These are phyloP conservation scores for Hypena proboscidalis DNA, from an alignment of 2,888 invertebrate genomes.

Conservation along the genomic window DNA sequence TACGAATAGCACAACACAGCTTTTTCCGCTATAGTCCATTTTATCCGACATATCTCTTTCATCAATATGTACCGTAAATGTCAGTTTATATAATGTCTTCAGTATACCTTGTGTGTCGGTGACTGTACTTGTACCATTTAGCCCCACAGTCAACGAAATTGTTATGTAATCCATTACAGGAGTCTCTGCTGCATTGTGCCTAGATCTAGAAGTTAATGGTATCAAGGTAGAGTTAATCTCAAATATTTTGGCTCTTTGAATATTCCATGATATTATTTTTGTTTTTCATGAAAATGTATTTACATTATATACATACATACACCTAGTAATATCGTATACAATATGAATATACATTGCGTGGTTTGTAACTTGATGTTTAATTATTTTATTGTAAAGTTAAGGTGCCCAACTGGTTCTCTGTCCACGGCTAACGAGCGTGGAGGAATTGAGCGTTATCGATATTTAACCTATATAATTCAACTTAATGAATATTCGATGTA, in stretches of 20 bases:
- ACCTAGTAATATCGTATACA: conserved; percentile 84
- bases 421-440: conserved; percentile 59
- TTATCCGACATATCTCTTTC: conserved; percentile 47
- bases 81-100: conserved; percentile 68
- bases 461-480: conserved; percentile 50
- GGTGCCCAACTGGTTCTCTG: conserved; percentile 79
- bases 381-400: conserved; percentile 81
- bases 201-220: conserved; percentile 86
- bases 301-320: conserved; percentile 84
- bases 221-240: conserved; percentile 85
- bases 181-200: conserved; percentile 86
- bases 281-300: conserved; percentile 85
- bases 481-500: conserved; percentile 49
- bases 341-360: conserved; percentile 83
- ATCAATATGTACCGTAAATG: conserved; percentile 40
- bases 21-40: conserved; percentile 45
- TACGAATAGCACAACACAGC: conserved; percentile 37
- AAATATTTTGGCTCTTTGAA: conserved; percentile 85
- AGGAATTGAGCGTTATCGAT: conserved; percentile 67
- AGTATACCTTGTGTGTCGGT: conserved; percentile 70
- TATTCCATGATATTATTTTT: conserved; percentile 85
- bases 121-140: conserved; percentile 67
- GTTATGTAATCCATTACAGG: conserved; percentile 83
- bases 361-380: conserved; percentile 83
- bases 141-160: conserved; percentile 85